Evolutionary conservation across 2,113 vertebrate species (phyloP), one percentile per base, ranked within the genome.

Genomic region (Protobothrops mucrosquamatus): DNA sequence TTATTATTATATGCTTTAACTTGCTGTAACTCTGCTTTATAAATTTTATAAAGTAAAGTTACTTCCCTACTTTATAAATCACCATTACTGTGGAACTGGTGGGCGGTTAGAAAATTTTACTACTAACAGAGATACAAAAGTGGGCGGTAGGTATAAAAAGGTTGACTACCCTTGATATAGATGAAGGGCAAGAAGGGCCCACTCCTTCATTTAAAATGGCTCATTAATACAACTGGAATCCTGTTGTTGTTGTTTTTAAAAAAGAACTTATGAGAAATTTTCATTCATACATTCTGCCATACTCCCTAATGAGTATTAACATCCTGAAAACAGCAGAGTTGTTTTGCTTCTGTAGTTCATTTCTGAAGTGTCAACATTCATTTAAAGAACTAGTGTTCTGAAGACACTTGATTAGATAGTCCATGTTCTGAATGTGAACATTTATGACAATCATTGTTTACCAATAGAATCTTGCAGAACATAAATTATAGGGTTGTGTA

Each of bases 401-500:
- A 93, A 85, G 69, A 54, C n/a, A 43, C 3, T 91, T 85, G 46
- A 89, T 91, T 59, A 89, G 64, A 91, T 23, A 26, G 46, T 85
- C 55, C 23, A 51, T 85, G n/a, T 85, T 89, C 24, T 48, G 89
- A 85, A 89, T 52, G 26, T 48, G 24, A 29, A 89, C 56, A 29
- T 93, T 89, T 61, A 39, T 48, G 34, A 89, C 87, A 91, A 93
- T 91, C 64, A 54, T 43, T 89, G 69, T 91, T 89, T 93, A 85
- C 69, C 34, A 22, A 85, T 39, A 34, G 56, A 93, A 86, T 91
- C 64, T 89, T 85, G n/a, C 86, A 86, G 55, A 61, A 59, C 88
- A 54, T 90, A 54, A 93, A 92, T 46, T 51, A 11, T 34, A 54
- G 11, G 46, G 23, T 46, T 92, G 52, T 61, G 56, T 88, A 87